Evolutionary conservation across 1,140 invertebrate species (phyloP).

Genomic region (Thereuonema tuberculata): DNA sequence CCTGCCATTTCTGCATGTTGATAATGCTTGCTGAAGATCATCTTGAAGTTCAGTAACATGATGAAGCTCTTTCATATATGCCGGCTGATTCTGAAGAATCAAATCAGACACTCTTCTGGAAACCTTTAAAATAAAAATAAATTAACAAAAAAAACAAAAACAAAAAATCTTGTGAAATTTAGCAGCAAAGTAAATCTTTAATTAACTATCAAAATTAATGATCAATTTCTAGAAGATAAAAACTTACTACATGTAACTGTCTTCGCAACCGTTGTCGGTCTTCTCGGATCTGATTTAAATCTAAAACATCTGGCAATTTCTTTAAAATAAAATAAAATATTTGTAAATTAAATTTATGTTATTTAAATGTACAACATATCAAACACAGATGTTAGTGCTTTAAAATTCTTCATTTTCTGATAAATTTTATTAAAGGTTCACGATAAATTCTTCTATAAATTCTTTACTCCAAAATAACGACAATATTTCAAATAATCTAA

Average conservation of each 20-base stretch:
- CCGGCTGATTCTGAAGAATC: slow-evolving; percentile 73
- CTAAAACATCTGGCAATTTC: slow-evolving; percentile 43
- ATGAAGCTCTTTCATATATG: slow-evolving; percentile 68
- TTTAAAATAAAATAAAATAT: background rate
- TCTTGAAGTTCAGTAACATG: slow-evolving; percentile 62
- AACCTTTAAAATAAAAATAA: slow-evolving; percentile 23
- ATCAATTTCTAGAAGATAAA: background rate
- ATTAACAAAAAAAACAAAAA: background rate
- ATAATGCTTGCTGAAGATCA: slow-evolving; percentile 51
- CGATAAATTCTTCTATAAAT: too few relatives aligned
- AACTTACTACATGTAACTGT: slow-evolving; percentile 60
- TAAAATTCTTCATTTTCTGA: too few relatives aligned
- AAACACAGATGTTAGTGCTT: too few relatives aligned
- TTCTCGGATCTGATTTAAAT: slow-evolving; percentile 49
- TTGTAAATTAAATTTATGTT: background rate
- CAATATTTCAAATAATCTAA: too few relatives aligned
- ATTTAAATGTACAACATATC: too few relatives aligned
- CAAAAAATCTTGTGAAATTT: background rate
- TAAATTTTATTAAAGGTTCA: too few relatives aligned
- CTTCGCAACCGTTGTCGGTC: slow-evolving; percentile 49
- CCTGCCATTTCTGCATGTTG: slow-evolving; percentile 53
- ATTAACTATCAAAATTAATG: too few relatives aligned
- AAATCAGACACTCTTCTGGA: slow-evolving; percentile 80
- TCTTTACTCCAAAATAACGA: too few relatives aligned
- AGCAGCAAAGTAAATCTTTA: too few relatives aligned